phyloP scores from a whole-genome alignment of 2,113 vertebrate species.

The Myotis davidii region DNA sequence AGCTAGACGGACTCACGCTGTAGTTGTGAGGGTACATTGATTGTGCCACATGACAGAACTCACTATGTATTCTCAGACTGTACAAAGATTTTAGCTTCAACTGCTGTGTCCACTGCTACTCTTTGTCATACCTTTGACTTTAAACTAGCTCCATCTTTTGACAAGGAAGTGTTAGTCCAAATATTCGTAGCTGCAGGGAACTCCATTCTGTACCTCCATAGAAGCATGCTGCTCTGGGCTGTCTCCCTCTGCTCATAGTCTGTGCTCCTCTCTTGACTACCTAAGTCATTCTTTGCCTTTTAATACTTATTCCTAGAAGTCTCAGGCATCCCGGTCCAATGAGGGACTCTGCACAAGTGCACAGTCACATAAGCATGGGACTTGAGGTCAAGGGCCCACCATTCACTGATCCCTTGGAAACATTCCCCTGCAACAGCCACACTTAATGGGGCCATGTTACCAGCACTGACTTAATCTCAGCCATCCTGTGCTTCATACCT shows the following conservation, averaged over 20 bases:
- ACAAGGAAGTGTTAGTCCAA: not conserved
- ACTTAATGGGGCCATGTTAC: fast-evolving
- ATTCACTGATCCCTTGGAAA: fast-evolving
- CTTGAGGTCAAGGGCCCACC: not conserved
- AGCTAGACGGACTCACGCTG: not conserved
- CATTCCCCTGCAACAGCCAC: not conserved
- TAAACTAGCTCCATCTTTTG: not conserved
- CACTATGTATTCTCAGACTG: not conserved
- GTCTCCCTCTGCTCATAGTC: not conserved
- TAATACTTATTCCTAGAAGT: not conserved
- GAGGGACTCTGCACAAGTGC: not conserved
- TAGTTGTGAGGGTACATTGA: not conserved
- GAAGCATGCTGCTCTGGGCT: not conserved
- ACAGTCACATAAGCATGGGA: not conserved
- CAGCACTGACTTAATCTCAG: not conserved
- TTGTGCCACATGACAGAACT: not conserved
- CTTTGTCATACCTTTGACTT: not conserved
- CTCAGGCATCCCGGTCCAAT: not conserved
- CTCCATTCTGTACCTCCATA: not conserved
- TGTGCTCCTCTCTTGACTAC: not conserved
- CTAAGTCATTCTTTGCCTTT: not conserved
- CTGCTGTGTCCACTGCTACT: not conserved
- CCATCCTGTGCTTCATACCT: not conserved
- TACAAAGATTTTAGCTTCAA: not conserved
- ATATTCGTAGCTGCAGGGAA: not conserved